Evolutionary conservation across 2,888 invertebrate species (phyloP), one percentile per base, ranked within the genome.

Genomic region (Anaspis maculata): DNA sequence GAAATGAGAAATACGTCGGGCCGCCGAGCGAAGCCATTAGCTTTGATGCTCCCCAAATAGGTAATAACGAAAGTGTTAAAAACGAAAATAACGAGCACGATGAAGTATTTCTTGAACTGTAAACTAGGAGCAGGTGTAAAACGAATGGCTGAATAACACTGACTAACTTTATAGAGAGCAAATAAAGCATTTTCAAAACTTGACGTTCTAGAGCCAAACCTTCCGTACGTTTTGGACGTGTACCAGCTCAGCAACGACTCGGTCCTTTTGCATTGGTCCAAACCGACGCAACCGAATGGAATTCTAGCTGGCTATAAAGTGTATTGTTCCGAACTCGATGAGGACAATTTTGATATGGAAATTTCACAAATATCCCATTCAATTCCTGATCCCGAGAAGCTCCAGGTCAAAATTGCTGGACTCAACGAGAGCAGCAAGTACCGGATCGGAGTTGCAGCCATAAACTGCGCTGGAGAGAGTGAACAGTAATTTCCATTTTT

Each of bases 21-120:
- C 59, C 57, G 2, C 50, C 55, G n/a, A 57, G 57, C 33, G 44
- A 44, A 7, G 53, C 57, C 4, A 45, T 59, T 19, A 52, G 48
- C 27, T 59, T 59, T 26, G 56, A 57, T 39, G 59, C 59, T 2
- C 59, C 59, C 1, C 57, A 57, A 46, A 54, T 52, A 42, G 59
- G 59, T 57, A 48, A 19, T 6, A 5, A 9, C 19, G 19, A 19
- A n/a, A n/a, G n/a, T n/a, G n/a, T 28, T 27, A 27, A 27, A 7
- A 15, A 27, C 13, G 7, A 13, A 26, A 29, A 19, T 21, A 13
- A 27, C 15, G 2, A 3, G 3, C n/a, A 22, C 3, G 21, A 21
- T 21, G 21, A 21, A 7, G n/a, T n/a, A n/a, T n/a, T n/a, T n/a
- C n/a, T n/a, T n/a, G n/a, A n/a, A n/a, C n/a, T n/a, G n/a, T n/a